Percentiles rank a stretch among this genome's conserved stretches.
Conservation (phyloP, 1,140 invertebrate genomes). For the Drosophila tsacasi region DNA sequence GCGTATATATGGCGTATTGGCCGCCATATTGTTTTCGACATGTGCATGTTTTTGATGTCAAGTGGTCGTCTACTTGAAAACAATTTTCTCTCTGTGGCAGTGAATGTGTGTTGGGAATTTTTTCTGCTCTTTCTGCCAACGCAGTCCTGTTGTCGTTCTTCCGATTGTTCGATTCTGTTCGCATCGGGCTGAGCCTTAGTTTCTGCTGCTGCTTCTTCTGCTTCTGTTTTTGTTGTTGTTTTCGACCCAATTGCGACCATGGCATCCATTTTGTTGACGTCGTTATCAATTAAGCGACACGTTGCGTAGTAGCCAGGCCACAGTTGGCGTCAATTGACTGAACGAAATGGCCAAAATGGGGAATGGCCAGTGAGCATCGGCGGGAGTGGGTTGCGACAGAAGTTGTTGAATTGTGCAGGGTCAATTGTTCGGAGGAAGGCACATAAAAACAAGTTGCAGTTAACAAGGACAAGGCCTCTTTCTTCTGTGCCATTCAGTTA, state of each 20-base stretch:
- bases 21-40: constrained; percentile 76
- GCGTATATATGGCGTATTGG: constrained; percentile 39
- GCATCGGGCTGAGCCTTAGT: constrained; percentile 34
- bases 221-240: constrained; percentile 48
- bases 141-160: constrained; percentile 36
- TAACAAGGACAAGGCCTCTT: constrained; percentile 36
- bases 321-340: constrained; percentile 75
- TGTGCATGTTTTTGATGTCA: constrained; percentile 79
- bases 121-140: constrained; percentile 23
- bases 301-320: constrained; percentile 68
- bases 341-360: constrained; percentile 58
- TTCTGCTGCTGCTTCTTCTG: constrained; percentile 8
- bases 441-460: constrained; percentile 70
- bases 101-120: constrained; percentile 22
- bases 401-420: constrained; percentile 38
- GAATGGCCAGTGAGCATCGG: neutral
- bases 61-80: constrained; percentile 76
- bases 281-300: constrained; percentile 81
- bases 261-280: constrained; percentile 78
- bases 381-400: neutral
- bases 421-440: constrained; percentile 34
- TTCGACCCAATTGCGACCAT: constrained; percentile 62
- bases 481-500: constrained; percentile 36
- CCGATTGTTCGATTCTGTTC: constrained; percentile 36
- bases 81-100: constrained; percentile 51